These are phyloP conservation scores for Gonocerus acuteangulatus DNA, from an alignment of 2,888 invertebrate species.

Conservation along the genomic window DNA sequence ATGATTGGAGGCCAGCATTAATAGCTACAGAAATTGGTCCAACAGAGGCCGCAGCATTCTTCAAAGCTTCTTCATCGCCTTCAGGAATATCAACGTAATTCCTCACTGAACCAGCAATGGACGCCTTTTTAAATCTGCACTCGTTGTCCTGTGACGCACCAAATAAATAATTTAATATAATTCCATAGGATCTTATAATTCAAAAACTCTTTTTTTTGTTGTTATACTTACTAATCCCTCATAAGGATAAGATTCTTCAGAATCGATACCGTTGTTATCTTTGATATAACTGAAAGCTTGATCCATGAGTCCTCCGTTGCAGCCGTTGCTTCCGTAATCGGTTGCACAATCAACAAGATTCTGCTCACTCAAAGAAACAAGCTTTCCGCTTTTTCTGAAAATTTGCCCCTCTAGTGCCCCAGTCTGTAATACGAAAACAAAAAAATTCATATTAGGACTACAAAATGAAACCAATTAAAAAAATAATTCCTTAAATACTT, in stretches of 20 bases:
- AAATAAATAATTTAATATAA: too few relatives aligned
- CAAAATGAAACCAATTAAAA: background rate
- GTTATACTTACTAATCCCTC: background rate
- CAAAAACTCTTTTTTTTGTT: background rate
- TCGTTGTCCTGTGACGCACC: background rate
- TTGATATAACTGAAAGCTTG: background rate
- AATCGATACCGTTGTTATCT: background rate
- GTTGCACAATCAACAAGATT: background rate
- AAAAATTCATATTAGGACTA: background rate
- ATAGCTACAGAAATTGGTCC: background rate
- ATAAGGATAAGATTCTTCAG: background rate
- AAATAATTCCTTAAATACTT: background rate
- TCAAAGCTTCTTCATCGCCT: conserved; percentile 1
- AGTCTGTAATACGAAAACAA: background rate
- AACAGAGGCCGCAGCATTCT: background rate
- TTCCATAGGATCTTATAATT: too few relatives aligned
- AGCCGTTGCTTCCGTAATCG: background rate
- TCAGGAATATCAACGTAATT: background rate
- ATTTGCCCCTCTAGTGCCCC: background rate
- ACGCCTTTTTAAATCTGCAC: background rate
- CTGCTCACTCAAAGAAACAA: background rate
- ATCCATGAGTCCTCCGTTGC: background rate
- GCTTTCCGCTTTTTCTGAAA: background rate
- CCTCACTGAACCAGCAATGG: background rate
- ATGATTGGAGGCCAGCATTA: background rate